Evolutionary conservation across 1,140 invertebrate species (phyloP).

Genomic region (Cotesia vestalis): DNA sequence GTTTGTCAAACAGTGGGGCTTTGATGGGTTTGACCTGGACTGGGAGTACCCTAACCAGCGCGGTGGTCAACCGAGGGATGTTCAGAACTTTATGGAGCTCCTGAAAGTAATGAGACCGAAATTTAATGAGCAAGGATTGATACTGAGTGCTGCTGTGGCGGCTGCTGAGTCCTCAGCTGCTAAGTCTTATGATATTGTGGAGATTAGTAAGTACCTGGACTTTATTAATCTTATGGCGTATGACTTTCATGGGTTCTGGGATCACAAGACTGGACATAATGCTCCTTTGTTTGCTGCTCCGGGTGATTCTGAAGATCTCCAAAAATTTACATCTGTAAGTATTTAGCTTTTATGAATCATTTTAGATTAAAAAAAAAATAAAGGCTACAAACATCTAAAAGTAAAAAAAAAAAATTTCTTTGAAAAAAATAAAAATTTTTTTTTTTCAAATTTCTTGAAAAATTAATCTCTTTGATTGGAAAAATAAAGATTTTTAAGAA

Average conservation of each 20-base stretch:
- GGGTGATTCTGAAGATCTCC: conserved; percentile 59
- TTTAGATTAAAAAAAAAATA: too few relatives aligned
- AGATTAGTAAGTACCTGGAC: conserved; percentile 68
- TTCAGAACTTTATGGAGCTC: conserved; percentile 64
- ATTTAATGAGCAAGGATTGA: conserved; percentile 57
- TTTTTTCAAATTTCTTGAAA: too few relatives aligned
- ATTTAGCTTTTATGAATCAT: not conserved
- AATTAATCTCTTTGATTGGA: too few relatives aligned
- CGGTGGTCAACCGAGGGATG: conserved; percentile 68
- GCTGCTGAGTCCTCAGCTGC: conserved; percentile 60
- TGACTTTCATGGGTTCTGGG: conserved; percentile 75
- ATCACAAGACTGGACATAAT: conserved; percentile 69
- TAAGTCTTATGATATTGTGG: conserved; percentile 68
- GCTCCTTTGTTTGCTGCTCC: conserved; percentile 68
- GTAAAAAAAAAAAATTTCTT: too few relatives aligned
- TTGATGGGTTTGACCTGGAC: conserved; percentile 84
- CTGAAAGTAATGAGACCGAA: conserved; percentile 65
- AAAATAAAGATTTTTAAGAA: too few relatives aligned
- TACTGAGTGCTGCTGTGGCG: conserved; percentile 67
- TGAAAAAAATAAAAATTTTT: too few relatives aligned
- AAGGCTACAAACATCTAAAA: too few relatives aligned
- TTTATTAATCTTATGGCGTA: conserved; percentile 78
- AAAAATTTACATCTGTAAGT: conserved; percentile 63
- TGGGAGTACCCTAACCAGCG: conserved; percentile 82
- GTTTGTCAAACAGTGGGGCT: conserved; percentile 72